A percentile compares a stretch with the other conserved stretches of the same genome.
Evolutionary conservation across 2,888 invertebrate genomes (phyloP).

Genomic region (Drosophila borealis): DNA sequence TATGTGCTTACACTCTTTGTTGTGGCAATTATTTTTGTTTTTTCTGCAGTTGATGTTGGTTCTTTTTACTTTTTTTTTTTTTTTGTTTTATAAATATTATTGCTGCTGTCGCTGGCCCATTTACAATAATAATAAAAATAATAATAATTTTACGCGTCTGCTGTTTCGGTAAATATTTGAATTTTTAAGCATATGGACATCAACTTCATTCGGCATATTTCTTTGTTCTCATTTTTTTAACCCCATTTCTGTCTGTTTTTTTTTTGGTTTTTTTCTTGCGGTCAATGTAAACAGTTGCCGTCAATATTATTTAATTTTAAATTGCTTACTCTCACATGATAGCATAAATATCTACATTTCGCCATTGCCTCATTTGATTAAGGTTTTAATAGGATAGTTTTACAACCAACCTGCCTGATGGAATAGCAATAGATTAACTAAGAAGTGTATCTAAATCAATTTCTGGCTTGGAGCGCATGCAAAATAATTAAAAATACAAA

Average conservation of each 20-base stretch:
- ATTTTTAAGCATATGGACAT: conserved; percentile 74
- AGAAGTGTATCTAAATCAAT: too few relatives aligned
- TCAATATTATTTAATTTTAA: conserved; percentile 51
- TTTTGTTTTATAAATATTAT: conserved; percentile 8
- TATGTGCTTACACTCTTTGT: conserved; percentile 19
- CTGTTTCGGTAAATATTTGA: conserved; percentile 72
- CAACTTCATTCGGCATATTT: conserved; percentile 38
- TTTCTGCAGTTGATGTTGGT: conserved; percentile 23
- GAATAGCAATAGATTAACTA: too few relatives aligned
- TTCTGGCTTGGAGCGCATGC: too few relatives aligned
- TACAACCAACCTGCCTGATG: too few relatives aligned
- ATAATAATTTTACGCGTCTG: conserved; percentile 69
- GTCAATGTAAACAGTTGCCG: conserved; percentile 41
- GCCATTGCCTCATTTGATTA: neutral
- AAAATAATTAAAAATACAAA: too few relatives aligned
- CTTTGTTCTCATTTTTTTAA: neutral
- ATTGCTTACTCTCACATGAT: conserved; percentile 30
- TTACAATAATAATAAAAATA: conserved; percentile 68
- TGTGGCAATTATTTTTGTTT: conserved; percentile 54
- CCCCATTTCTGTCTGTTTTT: conserved; percentile 16
- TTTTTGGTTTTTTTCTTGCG: neutral
- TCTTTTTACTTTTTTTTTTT: neutral
- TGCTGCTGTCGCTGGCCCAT: conserved; percentile 45
- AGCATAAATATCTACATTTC: neutral
- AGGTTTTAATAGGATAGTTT: too few relatives aligned